These are phyloP conservation scores for Didymodactylos carnosus DNA, from an alignment of 2,888 invertebrate genomes.

Conservation along the genomic window DNA sequence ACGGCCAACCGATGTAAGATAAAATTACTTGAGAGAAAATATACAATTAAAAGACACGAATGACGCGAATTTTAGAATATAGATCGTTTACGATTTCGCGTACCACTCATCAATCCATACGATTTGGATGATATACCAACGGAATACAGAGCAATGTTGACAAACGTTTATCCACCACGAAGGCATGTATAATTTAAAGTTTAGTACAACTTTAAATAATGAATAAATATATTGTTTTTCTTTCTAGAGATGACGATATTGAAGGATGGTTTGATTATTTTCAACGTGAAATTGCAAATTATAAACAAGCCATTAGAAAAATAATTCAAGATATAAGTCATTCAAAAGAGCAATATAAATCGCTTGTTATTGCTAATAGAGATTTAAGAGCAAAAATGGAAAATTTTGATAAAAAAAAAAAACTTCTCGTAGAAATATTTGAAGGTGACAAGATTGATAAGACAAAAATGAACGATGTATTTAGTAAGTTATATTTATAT, in stretches of 20 bases:
- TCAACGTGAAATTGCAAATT: neutral
- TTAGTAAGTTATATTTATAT: neutral
- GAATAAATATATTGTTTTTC: neutral
- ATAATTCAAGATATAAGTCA: conserved; percentile 4
- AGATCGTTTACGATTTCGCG: neutral
- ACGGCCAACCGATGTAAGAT: too few relatives aligned
- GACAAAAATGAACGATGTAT: conserved; percentile 5
- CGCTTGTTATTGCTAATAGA: neutral
- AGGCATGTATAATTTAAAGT: neutral
- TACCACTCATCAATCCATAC: neutral
- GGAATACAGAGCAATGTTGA: conserved; percentile 3
- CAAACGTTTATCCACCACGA: neutral
- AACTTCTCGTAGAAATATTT: conserved; percentile 1
- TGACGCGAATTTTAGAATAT: neutral
- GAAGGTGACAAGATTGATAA: conserved; percentile 11
- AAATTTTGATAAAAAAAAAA: conserved; percentile 12
- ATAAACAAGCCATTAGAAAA: conserved; percentile 1
- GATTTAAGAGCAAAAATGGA: conserved; percentile 2
- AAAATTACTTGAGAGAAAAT: too few relatives aligned
- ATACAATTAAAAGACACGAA: too few relatives aligned
- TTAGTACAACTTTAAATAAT: neutral
- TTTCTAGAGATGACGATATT: neutral
- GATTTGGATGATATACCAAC: conserved; percentile 9
- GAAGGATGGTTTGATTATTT: conserved; percentile 12
- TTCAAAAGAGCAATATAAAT: conserved; percentile 2